phyloP scores from a whole-genome alignment of 1,140 invertebrate species.

The Apolygus lucorum region DNA sequence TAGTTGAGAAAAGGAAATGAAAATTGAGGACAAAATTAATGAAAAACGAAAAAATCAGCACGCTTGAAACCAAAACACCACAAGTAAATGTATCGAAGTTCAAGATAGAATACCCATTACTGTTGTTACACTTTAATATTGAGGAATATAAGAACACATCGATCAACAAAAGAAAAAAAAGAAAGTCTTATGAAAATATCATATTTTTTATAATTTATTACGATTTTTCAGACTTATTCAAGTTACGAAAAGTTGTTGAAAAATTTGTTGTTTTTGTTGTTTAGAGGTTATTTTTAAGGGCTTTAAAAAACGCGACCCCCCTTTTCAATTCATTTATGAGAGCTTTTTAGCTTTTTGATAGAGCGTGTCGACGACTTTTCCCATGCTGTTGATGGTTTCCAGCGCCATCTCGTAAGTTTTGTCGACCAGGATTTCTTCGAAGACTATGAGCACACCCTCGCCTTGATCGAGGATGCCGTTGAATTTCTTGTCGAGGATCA shows the following conservation, averaged over 20 bases:
- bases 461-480: slow-evolving; percentile 96
- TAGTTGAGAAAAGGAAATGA: no score
- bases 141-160: no score
- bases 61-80: no score
- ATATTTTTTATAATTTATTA: slow-evolving; percentile 8
- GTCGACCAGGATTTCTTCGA: slow-evolving; percentile 88
- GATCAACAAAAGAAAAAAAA: not conserved
- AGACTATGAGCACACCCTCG: slow-evolving; percentile 92
- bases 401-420: slow-evolving; percentile 95
- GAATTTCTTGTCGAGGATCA: slow-evolving; percentile 98
- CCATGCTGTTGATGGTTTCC: slow-evolving; percentile 97
- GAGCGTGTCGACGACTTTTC: slow-evolving; percentile 95
- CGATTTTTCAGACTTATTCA: slow-evolving; percentile 13
- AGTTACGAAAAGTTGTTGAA: slow-evolving; percentile 9
- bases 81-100: no score
- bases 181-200: slow-evolving; percentile 5
- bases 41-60: no score
- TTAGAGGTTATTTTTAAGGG: not conserved
- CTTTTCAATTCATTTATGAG: slow-evolving; percentile 60
- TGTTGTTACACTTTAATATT: no score
- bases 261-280: not conserved
- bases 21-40: no score
- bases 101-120: no score
- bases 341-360: slow-evolving; percentile 98
- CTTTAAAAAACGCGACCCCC: not conserved